Percentiles rank a stretch among this genome's conserved stretches.
Conservation (phyloP, 2,113 vertebrate genomes). For the Vombatus ursinus region DNA sequence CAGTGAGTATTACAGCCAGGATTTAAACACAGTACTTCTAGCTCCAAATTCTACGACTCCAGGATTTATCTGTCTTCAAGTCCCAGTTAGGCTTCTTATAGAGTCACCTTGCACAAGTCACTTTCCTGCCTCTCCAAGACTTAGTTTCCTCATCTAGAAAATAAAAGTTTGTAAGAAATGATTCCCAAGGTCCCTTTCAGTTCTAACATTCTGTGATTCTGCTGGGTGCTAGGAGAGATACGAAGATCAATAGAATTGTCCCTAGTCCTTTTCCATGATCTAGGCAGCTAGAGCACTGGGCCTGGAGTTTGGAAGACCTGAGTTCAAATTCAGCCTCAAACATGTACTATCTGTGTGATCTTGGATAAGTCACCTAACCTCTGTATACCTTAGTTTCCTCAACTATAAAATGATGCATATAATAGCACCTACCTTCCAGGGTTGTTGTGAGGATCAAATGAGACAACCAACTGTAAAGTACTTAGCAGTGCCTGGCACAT, state of each 20-base stretch:
- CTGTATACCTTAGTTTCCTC: neutral
- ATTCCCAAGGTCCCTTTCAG: neutral
- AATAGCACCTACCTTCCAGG: too few species aligned
- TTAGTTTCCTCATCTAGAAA: neutral
- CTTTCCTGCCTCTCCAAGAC: neutral
- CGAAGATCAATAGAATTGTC: neutral
- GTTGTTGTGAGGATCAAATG: neutral
- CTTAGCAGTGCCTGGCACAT: neutral
- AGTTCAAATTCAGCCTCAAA: neutral
- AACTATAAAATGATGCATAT: neutral
- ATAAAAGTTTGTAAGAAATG: neutral
- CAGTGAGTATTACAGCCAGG: neutral
- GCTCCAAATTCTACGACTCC: neutral
- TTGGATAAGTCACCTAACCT: neutral
- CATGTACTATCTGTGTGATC: neutral
- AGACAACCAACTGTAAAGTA: neutral
- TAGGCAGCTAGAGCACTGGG: neutral
- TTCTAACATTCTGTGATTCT: neutral
- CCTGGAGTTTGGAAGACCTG: neutral
- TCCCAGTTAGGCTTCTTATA: neutral
- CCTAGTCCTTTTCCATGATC: neutral
- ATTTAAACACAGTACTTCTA: too few species aligned
- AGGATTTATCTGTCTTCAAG: neutral
- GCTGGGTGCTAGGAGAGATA: neutral
- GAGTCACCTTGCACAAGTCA: neutral